A percentile compares a stretch with the other conserved stretches of the same genome.
These are phyloP conservation scores for Rhodinocichla rosea DNA, from an alignment of 2,113 vertebrate species.

Conservation along the genomic window DNA sequence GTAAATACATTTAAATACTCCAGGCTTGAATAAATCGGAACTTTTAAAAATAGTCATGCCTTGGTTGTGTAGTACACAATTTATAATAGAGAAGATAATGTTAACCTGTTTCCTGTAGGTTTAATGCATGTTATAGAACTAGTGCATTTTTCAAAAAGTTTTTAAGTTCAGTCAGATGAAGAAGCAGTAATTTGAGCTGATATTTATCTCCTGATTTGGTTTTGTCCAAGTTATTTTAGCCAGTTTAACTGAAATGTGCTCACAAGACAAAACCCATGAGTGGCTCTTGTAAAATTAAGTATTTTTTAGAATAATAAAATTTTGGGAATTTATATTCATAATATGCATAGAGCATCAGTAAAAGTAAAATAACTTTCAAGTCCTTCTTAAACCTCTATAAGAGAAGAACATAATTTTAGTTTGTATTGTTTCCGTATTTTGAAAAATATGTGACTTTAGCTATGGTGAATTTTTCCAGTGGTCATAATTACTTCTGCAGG, in stretches of 20 bases:
- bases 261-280: background rate
- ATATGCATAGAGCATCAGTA: background rate
- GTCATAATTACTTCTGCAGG: background rate
- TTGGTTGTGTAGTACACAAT: background rate
- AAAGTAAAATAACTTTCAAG: background rate
- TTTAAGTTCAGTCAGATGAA: background rate
- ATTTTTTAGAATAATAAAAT: background rate
- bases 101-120: background rate
- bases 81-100: background rate
- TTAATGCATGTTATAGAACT: background rate
- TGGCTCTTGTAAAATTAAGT: background rate
- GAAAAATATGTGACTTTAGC: background rate
- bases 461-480: background rate
- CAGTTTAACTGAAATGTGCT: background rate
- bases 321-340: background rate
- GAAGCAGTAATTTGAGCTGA: background rate
- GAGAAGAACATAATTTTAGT: background rate
- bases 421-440: background rate
- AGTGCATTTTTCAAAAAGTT: background rate
- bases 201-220: background rate
- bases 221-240: background rate
- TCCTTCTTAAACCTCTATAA: background rate
- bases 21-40: background rate
- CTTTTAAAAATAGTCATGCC: background rate
- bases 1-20: conserved; percentile 35